phyloP scores from a whole-genome alignment of 2,888 invertebrate species.

The Geotrupes spiniger region DNA sequence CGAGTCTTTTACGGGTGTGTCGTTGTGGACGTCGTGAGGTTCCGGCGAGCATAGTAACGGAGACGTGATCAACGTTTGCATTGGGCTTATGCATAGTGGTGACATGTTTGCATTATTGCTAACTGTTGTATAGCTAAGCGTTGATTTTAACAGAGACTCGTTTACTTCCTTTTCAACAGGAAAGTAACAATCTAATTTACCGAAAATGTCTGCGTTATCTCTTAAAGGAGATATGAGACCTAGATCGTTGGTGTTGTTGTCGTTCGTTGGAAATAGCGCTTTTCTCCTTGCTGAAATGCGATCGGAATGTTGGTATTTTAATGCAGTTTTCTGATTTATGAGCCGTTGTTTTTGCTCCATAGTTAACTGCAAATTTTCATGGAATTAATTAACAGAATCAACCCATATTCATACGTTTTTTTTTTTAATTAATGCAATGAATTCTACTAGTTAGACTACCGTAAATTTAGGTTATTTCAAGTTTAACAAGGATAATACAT shows the following conservation, averaged over 20 bases:
- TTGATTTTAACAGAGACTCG: conserved; percentile 21
- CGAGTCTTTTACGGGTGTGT: conserved; percentile 36
- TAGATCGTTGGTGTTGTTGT: conserved; percentile 52
- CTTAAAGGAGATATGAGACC: conserved; percentile 58
- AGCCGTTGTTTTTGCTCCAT: neutral
- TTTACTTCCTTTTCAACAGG: no score
- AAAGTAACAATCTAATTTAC: no score
- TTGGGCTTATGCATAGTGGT: conserved; percentile 31
- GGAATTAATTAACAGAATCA: neutral
- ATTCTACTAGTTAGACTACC: no score
- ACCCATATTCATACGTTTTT: neutral
- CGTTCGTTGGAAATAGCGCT: conserved; percentile 53
- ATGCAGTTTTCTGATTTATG: conserved; percentile 14
- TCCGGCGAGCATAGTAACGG: conserved; percentile 20
- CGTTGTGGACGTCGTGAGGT: conserved; percentile 5
- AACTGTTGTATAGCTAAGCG: conserved; percentile 22
- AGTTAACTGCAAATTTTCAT: neutral
- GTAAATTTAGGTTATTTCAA: no score
- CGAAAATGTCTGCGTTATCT: conserved; percentile 35
- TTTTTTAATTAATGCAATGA: conserved; percentile 3
- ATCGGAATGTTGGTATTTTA: conserved; percentile 51
- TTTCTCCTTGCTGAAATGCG: conserved; percentile 62
- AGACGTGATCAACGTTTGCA: conserved; percentile 6
- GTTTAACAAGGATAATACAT: no score
- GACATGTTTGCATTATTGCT: conserved; percentile 29